These are phyloP conservation scores for Acanthornis magna DNA, from an alignment of 2,797 vertebrate genomes.

Conservation along the genomic window DNA sequence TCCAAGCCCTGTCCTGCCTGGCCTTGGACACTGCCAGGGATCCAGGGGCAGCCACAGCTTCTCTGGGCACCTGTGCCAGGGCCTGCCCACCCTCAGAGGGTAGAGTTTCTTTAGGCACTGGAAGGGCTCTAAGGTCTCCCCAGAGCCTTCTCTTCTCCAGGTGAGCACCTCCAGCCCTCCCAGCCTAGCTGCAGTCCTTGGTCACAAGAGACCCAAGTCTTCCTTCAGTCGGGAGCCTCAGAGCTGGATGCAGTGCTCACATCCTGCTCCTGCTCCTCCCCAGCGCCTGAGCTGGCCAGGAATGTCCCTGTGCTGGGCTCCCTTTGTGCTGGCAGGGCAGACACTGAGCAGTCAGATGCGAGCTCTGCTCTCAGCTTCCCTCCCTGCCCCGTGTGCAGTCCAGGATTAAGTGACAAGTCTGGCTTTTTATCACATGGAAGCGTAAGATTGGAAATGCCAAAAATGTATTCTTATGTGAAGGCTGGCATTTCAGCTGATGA, in stretches of 20 bases:
- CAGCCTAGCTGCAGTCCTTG: neutral
- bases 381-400: neutral
- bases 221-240: neutral
- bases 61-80: neutral
- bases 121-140: neutral
- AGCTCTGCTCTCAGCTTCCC: neutral
- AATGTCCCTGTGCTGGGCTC: neutral
- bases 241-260: neutral
- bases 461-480: constrained; percentile 22
- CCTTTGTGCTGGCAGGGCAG: neutral
- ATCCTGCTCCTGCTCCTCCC: neutral
- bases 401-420: neutral
- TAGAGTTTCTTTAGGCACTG: neutral
- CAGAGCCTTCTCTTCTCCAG: neutral
- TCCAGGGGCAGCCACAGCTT: neutral
- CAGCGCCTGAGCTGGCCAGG: neutral
- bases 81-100: neutral
- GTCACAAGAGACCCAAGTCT: fast-evolving
- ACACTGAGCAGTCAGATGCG: fast-evolving
- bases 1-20: fast-evolving
- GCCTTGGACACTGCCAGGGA: neutral
- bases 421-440: neutral
- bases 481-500: constrained; percentile 69
- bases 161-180: neutral
- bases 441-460: constrained; percentile 42